These are phyloP conservation scores for Iguana delicatissima DNA, from an alignment of 2,797 vertebrate genomes.

Conservation along the genomic window DNA sequence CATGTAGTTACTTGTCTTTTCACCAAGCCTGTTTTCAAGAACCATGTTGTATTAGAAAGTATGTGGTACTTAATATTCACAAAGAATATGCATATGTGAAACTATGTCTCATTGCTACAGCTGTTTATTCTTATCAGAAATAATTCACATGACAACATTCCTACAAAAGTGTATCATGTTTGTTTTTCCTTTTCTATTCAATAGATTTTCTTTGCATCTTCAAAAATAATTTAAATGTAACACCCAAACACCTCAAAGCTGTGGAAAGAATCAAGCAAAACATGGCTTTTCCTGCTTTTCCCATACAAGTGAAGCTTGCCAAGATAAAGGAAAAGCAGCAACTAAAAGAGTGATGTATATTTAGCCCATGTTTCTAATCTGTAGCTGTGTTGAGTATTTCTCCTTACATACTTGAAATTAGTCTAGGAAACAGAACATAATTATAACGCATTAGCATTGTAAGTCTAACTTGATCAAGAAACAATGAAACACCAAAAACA, in stretches of 20 bases:
- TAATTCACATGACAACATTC: slow-evolving; percentile 4
- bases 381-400: slow-evolving; percentile 64
- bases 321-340: background rate
- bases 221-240: background rate
- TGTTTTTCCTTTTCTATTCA: background rate
- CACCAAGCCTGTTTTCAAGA: background rate
- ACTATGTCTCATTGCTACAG: slow-evolving; percentile 36
- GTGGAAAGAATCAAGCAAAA: background rate
- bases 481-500: background rate
- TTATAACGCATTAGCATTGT: background rate
- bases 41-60: background rate
- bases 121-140: slow-evolving; percentile 33
- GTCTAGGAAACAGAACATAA: slow-evolving; percentile 35
- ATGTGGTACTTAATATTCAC: background rate
- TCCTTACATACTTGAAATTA: slow-evolving; percentile 63
- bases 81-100: background rate
- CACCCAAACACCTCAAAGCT: background rate
- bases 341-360: slow-evolving; percentile 23
- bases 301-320: background rate
- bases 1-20: background rate
- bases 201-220: background rate
- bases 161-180: background rate
- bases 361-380: slow-evolving; percentile 63
- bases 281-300: slow-evolving; percentile 4
- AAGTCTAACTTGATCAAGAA: background rate